A percentile compares a stretch with the other conserved stretches of the same genome.
These are phyloP conservation scores for Syrista parreyssii DNA, from an alignment of 2,888 invertebrate species.

Conservation along the genomic window DNA sequence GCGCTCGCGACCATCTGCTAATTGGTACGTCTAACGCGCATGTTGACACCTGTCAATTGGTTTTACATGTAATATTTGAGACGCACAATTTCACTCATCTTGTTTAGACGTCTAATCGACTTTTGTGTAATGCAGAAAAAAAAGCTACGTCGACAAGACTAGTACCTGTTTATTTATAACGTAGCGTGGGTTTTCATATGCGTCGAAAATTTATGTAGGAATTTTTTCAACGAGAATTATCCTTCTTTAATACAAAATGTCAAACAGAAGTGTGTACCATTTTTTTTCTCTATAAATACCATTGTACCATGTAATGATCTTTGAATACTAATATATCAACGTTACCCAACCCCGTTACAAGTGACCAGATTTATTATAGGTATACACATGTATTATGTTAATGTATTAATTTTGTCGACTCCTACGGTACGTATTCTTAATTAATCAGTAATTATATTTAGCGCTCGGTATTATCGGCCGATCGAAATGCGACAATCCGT, in stretches of 20 bases:
- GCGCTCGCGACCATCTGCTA: neutral
- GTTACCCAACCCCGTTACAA: neutral
- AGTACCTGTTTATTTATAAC: neutral
- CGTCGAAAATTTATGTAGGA: neutral
- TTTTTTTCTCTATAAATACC: neutral
- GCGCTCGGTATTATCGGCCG: neutral
- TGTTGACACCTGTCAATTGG: neutral
- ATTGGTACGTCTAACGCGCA: neutral
- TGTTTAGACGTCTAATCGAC: neutral
- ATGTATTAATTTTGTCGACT: neutral
- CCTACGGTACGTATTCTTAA: neutral
- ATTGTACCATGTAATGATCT: neutral
- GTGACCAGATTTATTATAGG: neutral
- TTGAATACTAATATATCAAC: neutral
- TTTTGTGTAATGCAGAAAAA: neutral
- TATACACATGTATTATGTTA: neutral
- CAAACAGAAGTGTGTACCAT: neutral
- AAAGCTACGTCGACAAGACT: neutral
- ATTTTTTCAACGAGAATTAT: neutral
- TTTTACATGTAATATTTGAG: neutral
- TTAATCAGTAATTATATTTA: neutral
- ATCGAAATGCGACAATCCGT: neutral
- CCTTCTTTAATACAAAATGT: neutral
- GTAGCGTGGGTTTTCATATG: neutral
- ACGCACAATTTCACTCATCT: neutral